Conservation (phyloP, 2,797 vertebrate species). For the Malacoraja senta region DNA sequence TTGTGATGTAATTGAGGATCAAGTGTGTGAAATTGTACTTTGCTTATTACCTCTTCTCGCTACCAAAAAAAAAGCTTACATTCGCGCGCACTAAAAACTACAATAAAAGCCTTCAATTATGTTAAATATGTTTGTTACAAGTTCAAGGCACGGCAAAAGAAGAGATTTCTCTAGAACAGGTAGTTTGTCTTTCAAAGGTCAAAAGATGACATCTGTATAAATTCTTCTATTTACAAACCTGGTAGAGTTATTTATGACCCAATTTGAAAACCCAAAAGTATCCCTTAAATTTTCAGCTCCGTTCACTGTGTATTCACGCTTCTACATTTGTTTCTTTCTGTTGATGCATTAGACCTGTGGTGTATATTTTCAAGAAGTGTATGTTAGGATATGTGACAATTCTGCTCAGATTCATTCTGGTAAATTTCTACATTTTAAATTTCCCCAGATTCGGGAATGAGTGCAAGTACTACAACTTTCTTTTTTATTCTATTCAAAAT, state of each 20-base stretch:
- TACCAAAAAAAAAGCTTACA: neutral
- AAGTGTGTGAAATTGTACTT: neutral
- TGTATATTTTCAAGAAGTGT: neutral
- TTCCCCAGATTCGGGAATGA: too few species aligned
- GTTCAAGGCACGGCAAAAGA: neutral
- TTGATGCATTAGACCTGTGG: neutral
- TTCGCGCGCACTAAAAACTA: neutral
- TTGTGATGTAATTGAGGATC: neutral
- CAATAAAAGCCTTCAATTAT: neutral
- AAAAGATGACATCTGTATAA: neutral
- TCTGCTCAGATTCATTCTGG: too few species aligned
- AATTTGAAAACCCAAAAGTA: neutral
- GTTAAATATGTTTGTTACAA: neutral
- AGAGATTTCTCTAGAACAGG: neutral
- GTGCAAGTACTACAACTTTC: neutral
- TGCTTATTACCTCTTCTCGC: neutral
- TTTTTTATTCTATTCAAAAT: neutral
- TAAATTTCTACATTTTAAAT: neutral
- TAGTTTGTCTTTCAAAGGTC: neutral
- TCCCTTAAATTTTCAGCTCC: neutral
- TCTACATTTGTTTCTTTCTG: neutral
- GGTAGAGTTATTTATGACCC: neutral
- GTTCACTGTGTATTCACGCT: neutral
- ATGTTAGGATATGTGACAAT: neutral
- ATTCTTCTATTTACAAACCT: neutral